Evolutionary conservation across 37 sponge, comb jelly and placozoan species (phyloP).

Genomic region (Beroe ovata): DNA sequence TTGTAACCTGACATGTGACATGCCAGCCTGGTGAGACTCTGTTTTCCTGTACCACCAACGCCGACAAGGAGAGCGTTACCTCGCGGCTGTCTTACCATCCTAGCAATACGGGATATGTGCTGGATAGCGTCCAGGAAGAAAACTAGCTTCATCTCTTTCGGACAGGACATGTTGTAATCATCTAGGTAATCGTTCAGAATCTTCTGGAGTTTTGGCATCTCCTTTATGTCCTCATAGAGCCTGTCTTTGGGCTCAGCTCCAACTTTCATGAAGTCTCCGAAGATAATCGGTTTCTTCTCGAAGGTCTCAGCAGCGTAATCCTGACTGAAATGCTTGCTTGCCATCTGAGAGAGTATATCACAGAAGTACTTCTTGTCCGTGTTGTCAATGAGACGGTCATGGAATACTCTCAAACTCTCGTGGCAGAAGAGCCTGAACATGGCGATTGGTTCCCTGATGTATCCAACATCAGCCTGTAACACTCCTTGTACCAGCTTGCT

Average conservation of each 20-base stretch:
- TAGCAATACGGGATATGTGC: constrained; percentile 96
- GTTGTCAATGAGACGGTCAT: constrained; percentile 91
- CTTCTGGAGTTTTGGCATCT: constrained; percentile 77
- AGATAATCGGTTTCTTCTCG: constrained; percentile 90
- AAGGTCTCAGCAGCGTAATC: constrained; percentile 87
- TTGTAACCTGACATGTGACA: constrained; percentile 92
- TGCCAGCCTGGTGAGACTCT: constrained; percentile 96
- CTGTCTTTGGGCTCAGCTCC: constrained; percentile 84
- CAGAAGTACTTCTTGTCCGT: constrained; percentile 92
- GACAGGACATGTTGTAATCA: constrained; percentile 92
- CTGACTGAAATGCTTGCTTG: constrained; percentile 86
- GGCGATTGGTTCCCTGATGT: constrained; percentile 86
- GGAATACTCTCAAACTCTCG: constrained; percentile 94
- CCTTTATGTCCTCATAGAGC: constrained; percentile 85
- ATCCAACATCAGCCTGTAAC: constrained; percentile 94
- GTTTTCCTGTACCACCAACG: constrained; percentile 97
- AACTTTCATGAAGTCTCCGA: constrained; percentile 96
- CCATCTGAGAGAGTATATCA: constrained; percentile 92
- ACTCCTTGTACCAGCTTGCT: constrained; percentile 98
- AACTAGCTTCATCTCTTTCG: constrained; percentile 99
- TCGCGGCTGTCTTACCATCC: constrained; percentile 94
- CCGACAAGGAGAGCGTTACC: constrained; percentile 99
- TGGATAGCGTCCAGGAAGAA: constrained; percentile 97
- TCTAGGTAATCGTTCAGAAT: constrained; percentile 93
- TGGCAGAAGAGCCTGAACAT: constrained; percentile 94